Conservation (phyloP, 23 tunicate genomes). For the Trididemnum miniatum region DNA sequence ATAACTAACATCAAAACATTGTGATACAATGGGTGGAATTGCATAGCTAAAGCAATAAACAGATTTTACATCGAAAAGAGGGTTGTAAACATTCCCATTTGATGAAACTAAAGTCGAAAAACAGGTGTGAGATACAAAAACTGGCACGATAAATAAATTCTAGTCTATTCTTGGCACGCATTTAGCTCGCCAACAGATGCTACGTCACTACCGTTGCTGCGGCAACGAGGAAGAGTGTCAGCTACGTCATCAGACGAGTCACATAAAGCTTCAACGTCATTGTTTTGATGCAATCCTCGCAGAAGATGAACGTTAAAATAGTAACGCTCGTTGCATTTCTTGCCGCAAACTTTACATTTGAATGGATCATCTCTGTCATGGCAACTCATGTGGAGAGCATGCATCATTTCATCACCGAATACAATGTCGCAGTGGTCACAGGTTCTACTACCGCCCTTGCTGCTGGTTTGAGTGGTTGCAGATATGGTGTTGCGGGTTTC, state of each 20-base stretch:
- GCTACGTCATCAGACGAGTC: not conserved
- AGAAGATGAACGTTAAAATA: constrained; percentile 93
- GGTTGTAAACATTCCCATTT: too few species aligned
- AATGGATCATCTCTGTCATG: constrained; percentile 86
- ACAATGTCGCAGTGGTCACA: constrained; percentile 83
- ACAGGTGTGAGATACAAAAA: too few species aligned
- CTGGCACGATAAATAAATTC: too few species aligned
- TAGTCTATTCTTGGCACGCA: too few species aligned
- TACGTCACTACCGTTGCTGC: constrained; percentile 1
- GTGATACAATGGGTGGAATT: not conserved
- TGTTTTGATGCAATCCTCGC: constrained; percentile 77
- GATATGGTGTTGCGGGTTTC: constrained; percentile 7
- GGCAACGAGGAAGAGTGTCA: not conserved
- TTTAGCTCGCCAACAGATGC: too few species aligned
- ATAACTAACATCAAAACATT: not conserved
- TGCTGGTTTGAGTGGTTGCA: constrained; percentile 26
- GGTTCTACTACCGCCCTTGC: constrained; percentile 20
- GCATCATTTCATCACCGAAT: constrained; percentile 95
- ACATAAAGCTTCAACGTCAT: not conserved
- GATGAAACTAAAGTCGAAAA: too few species aligned
- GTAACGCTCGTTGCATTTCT: constrained; percentile 86
- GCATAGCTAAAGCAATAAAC: not conserved
- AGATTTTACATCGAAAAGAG: too few species aligned
- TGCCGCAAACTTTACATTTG: constrained; percentile 87
- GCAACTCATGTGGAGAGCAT: constrained; percentile 95